Evolutionary conservation across 2,888 invertebrate species (phyloP).

Genomic region (Pomacea canaliculata): DNA sequence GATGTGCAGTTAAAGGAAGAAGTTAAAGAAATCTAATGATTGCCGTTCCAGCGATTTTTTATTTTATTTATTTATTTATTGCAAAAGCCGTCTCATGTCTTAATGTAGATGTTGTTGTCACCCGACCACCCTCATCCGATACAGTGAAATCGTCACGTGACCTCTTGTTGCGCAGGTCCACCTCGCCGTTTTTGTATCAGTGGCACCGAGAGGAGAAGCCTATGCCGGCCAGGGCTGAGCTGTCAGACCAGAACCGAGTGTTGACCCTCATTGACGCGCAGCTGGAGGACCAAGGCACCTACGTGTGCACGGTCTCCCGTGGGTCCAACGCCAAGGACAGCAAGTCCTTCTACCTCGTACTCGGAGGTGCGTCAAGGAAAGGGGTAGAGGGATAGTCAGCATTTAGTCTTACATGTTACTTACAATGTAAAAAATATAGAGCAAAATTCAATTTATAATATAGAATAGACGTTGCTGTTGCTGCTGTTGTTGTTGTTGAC

Average conservation of each 20-base stretch:
- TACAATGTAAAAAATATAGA: no score
- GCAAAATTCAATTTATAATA: no score
- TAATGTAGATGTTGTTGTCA: no score
- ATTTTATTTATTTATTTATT: no score
- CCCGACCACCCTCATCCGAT: no score
- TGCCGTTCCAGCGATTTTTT: no score
- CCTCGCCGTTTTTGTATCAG: slow-evolving; percentile 44
- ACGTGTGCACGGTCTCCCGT: slow-evolving; percentile 83
- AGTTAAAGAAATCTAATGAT: background rate
- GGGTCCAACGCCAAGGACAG: slow-evolving; percentile 21
- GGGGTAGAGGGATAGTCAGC: background rate
- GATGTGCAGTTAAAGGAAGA: background rate
- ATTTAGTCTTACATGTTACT: background rate
- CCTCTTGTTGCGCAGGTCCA: slow-evolving; percentile 22
- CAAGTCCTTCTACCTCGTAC: slow-evolving; percentile 34
- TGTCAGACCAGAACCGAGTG: slow-evolving; percentile 86
- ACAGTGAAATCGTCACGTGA: no score
- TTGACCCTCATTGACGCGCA: slow-evolving; percentile 87
- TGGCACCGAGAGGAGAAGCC: slow-evolving; percentile 47
- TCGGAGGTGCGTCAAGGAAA: slow-evolving; percentile 40
- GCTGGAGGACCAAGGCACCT: slow-evolving; percentile 93
- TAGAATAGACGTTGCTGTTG: no score
- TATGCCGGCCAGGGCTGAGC: slow-evolving; percentile 81
- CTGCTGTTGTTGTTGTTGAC: no score
- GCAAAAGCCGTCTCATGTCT: no score